Evolutionary conservation across 2,888 invertebrate species (phyloP).

Genomic region (Epicampocera succincta): DNA sequence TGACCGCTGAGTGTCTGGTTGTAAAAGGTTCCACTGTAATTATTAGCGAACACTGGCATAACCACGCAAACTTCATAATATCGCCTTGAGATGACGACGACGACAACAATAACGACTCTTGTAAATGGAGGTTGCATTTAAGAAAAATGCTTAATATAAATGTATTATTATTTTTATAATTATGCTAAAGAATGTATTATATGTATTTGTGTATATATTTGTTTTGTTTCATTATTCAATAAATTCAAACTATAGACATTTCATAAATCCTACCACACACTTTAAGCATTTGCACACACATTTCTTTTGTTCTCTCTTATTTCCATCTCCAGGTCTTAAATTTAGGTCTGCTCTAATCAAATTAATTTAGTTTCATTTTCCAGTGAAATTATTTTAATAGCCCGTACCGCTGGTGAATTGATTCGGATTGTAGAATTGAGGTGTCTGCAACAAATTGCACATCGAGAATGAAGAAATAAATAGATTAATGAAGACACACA

Average conservation of each 20-base stretch:
- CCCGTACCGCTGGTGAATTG: constrained; percentile 69
- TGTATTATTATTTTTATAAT: constrained; percentile 17
- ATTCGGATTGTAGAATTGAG: constrained; percentile 73
- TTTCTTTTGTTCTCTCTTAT: constrained; percentile 27
- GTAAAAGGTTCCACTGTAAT: no score
- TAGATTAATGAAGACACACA: no score
- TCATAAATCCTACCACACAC: constrained; percentile 41
- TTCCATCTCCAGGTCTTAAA: constrained; percentile 14
- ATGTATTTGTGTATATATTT: constrained; percentile 38
- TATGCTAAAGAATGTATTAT: constrained; percentile 50
- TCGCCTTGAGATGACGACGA: no score
- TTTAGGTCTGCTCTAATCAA: constrained; percentile 35
- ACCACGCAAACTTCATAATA: no score
- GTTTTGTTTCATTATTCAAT: constrained; percentile 39
- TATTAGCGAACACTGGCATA: no score
- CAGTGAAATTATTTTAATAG: constrained; percentile 48
- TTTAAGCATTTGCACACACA: constrained; percentile 63
- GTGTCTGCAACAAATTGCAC: constrained; percentile 71
- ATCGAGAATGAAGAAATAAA: constrained; percentile 38
- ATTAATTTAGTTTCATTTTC: constrained; percentile 57
- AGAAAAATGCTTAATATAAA: no score
- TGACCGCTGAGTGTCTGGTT: no score
- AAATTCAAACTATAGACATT: constrained; percentile 62
- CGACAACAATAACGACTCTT: no score
- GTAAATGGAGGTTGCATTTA: no score